Conservation (phyloP, 2,113 vertebrate genomes). For the Hypomesus transpacificus region DNA sequence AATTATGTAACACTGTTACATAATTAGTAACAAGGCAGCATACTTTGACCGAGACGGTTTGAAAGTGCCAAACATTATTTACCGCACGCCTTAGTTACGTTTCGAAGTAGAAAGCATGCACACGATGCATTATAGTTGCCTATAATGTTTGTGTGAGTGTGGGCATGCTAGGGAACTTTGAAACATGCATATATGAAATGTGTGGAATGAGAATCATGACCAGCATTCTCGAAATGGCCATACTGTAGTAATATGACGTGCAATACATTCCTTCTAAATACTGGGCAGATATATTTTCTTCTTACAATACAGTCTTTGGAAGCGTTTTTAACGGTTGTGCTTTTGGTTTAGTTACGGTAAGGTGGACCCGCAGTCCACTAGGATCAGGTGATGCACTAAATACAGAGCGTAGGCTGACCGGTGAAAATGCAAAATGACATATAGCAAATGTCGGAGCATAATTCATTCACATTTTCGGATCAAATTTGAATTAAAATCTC, state of each 20-base stretch:
- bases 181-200: constrained; percentile 43
- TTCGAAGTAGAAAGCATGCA: too few relatives aligned
- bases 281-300: constrained; percentile 48
- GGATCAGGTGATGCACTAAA: constrained; percentile 80
- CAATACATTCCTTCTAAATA: constrained; percentile 51
- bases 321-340: constrained; percentile 46
- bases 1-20: too few relatives aligned
- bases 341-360: constrained; percentile 74
- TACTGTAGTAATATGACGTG: constrained; percentile 58
- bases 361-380: constrained; percentile 73
- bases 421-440: constrained; percentile 83
- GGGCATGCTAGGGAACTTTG: too few relatives aligned
- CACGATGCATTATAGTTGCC: too few relatives aligned
- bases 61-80: too few relatives aligned
- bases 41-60: too few relatives aligned
- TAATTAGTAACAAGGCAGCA: too few relatives aligned
- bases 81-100: too few relatives aligned
- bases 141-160: too few relatives aligned
- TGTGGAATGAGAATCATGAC: constrained; percentile 59
- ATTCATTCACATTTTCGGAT: constrained; percentile 65
- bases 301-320: constrained; percentile 29
- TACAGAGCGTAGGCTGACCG: constrained; percentile 65
- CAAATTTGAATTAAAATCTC: constrained; percentile 53
- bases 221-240: constrained; percentile 59
- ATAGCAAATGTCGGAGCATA: constrained; percentile 74